A percentile compares a stretch with the other conserved stretches of the same genome.
These are phyloP conservation scores for Nansenia antarctica DNA, from an alignment of 2,113 vertebrate species.

Conservation along the genomic window DNA sequence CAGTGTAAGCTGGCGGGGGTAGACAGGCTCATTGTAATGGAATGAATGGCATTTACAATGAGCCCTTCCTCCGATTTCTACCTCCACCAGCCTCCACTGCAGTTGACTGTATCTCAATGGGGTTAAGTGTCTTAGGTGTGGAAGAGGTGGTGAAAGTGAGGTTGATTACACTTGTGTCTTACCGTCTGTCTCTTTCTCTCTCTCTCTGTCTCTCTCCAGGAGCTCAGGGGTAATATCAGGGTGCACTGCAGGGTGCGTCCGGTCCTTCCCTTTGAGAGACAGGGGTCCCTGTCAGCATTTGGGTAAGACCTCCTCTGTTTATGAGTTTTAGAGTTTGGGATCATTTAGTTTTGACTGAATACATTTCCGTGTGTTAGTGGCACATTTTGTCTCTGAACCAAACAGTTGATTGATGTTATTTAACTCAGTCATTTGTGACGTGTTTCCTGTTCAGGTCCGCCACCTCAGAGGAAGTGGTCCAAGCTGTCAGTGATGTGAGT, in stretches of 20 bases:
- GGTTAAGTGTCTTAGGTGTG: too few relatives aligned
- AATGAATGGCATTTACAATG: too few relatives aligned
- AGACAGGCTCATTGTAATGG: too few relatives aligned
- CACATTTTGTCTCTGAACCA: neutral
- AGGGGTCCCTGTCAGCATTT: constrained; percentile 29
- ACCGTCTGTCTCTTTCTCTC: neutral
- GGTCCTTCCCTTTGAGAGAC: constrained; percentile 63
- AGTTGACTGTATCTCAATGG: too few relatives aligned
- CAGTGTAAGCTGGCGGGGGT: too few relatives aligned
- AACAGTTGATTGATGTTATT: too few relatives aligned
- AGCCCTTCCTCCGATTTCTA: too few relatives aligned
- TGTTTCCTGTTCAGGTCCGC: constrained; percentile 44
- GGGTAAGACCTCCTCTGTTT: constrained; percentile 34
- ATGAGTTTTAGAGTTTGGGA: neutral
- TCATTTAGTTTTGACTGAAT: neutral
- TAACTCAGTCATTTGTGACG: too few relatives aligned
- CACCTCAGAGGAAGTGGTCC: constrained; percentile 66
- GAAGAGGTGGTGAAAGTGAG: too few relatives aligned
- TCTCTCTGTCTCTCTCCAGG: constrained; percentile 45
- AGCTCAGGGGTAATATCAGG: constrained; percentile 74
- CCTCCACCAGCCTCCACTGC: too few relatives aligned
- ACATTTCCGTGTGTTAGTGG: neutral
- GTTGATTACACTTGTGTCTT: too few relatives aligned
- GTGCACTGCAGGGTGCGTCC: constrained; percentile 76
- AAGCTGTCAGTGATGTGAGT: constrained; percentile 69